A percentile compares a stretch with the other conserved stretches of the same genome.
phyloP scores from a whole-genome alignment of 2,113 vertebrate species.

The Eubucco bourcierii region DNA sequence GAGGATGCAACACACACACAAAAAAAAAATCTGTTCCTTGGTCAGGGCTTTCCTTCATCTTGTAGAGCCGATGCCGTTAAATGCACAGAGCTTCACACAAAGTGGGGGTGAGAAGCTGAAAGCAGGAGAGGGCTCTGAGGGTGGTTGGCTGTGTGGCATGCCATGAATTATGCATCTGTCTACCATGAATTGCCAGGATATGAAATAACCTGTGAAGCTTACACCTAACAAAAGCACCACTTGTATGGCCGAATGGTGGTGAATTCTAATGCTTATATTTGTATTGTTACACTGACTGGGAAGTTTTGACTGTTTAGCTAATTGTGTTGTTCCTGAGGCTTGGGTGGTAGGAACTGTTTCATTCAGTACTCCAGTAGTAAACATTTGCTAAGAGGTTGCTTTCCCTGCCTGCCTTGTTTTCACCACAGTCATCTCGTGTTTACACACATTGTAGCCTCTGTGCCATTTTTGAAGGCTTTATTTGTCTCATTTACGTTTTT shows the following conservation, averaged over 20 bases:
- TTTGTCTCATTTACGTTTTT: conserved; percentile 76
- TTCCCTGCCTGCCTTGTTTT: conserved; percentile 67
- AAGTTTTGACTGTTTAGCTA: neutral
- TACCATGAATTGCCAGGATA: neutral
- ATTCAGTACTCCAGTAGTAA: conserved; percentile 31
- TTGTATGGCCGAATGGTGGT: neutral
- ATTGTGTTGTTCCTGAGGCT: neutral
- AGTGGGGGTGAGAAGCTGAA: neutral
- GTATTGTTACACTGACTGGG: neutral
- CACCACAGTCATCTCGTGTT: conserved; percentile 69
- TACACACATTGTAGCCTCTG: conserved; percentile 75
- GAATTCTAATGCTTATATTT: neutral
- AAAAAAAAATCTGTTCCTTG: neutral
- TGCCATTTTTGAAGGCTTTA: conserved; percentile 77
- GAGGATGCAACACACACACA: neutral
- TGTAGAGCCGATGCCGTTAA: neutral
- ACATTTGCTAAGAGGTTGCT: conserved; percentile 53
- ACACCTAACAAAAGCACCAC: neutral
- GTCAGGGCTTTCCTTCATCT: neutral
- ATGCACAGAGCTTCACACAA: neutral
- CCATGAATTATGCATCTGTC: neutral
- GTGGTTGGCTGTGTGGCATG: neutral
- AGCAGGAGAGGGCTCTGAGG: neutral
- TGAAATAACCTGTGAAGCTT: neutral
- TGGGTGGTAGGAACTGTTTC: neutral